A percentile compares a stretch with the other conserved stretches of the same genome.
Evolutionary conservation across 2,888 invertebrate genomes (phyloP).

Genomic region (Drosophila pseudotalamancana): DNA sequence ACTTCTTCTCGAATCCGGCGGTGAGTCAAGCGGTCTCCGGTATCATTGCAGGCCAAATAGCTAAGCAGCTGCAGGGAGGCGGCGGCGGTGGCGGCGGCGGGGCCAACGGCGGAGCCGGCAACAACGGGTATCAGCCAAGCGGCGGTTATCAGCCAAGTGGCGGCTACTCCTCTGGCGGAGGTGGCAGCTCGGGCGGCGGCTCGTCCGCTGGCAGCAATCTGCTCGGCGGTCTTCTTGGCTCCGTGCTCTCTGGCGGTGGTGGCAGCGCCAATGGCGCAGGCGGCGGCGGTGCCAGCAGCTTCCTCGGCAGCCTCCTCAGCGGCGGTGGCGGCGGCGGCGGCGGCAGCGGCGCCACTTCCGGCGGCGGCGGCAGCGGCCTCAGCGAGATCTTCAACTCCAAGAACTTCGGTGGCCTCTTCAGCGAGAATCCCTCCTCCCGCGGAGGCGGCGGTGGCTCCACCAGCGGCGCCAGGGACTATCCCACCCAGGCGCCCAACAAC

Average conservation of each 20-base stretch:
- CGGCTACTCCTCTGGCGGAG: slow-evolving; percentile 22
- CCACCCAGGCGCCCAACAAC: slow-evolving; percentile 81
- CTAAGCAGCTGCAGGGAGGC: slow-evolving; percentile 82
- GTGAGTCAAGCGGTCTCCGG: slow-evolving; percentile 83
- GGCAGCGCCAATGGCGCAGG: slow-evolving; percentile 48
- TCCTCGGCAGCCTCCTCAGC: slow-evolving; percentile 69
- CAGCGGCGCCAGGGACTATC: slow-evolving; percentile 77
- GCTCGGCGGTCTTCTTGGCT: slow-evolving; percentile 76
- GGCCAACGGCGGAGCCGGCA: slow-evolving; percentile 59
- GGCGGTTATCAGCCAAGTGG: slow-evolving; percentile 72
- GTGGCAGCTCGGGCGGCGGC: slow-evolving; percentile 46
- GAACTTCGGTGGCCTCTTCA: slow-evolving; percentile 83
- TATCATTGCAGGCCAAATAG: slow-evolving; percentile 83
- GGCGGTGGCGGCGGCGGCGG: slow-evolving; percentile 62
- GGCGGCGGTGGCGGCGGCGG: slow-evolving; percentile 52
- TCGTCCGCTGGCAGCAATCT: slow-evolving; percentile 65
- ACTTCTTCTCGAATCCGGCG: slow-evolving; percentile 82
- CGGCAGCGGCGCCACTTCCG: slow-evolving; percentile 41
- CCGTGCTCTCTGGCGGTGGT: slow-evolving; percentile 73
- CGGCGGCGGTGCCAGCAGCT: slow-evolving; percentile 62
- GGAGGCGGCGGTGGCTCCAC: slow-evolving; percentile 24
- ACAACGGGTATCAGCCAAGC: slow-evolving; percentile 63
- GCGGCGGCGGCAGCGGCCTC: slow-evolving; percentile 68
- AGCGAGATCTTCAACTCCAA: slow-evolving; percentile 82
- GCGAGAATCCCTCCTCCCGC: slow-evolving; percentile 80